Percentiles rank a stretch among this genome's conserved stretches.
Conservation (phyloP, 2,113 vertebrate genomes). For the Megaleporinus macrocephalus region DNA sequence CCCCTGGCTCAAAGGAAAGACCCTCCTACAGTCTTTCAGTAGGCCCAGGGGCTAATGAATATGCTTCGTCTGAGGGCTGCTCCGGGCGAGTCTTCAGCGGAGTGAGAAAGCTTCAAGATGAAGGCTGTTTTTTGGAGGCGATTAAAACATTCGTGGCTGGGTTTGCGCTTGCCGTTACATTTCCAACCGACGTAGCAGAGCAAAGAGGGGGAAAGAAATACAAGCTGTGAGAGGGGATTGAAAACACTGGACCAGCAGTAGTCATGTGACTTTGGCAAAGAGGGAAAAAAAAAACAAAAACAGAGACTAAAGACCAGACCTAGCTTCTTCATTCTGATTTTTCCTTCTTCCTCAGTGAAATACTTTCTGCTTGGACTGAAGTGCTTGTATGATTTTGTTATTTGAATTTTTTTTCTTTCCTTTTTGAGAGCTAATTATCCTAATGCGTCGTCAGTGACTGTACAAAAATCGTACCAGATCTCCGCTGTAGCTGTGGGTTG, state of each 20-base stretch:
- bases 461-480: slow-evolving; percentile 76
- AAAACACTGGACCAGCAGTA: slow-evolving; percentile 57
- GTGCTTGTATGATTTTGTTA: slow-evolving; percentile 66
- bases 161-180: not conserved
- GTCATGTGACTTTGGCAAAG: slow-evolving; percentile 26
- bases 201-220: not conserved
- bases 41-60: not conserved
- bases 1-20: slow-evolving; percentile 43
- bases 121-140: not conserved
- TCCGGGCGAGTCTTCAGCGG: not conserved
- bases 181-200: not conserved
- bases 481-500: slow-evolving; percentile 75
- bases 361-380: slow-evolving; percentile 59
- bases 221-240: slow-evolving; percentile 31
- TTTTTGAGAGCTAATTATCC: slow-evolving; percentile 73
- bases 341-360: slow-evolving; percentile 25
- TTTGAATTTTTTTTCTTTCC: slow-evolving; percentile 80
- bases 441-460: slow-evolving; percentile 84
- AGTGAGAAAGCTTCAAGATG: not conserved
- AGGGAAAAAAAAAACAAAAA: not conserved
- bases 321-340: slow-evolving; percentile 15
- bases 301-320: slow-evolving; percentile 2
- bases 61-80: slow-evolving; percentile 7
- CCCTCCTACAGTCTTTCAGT: slow-evolving; percentile 12
- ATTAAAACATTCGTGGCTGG: not conserved